phyloP scores from a whole-genome alignment of 2,888 invertebrate species.

The Scaptomyza flava region DNA sequence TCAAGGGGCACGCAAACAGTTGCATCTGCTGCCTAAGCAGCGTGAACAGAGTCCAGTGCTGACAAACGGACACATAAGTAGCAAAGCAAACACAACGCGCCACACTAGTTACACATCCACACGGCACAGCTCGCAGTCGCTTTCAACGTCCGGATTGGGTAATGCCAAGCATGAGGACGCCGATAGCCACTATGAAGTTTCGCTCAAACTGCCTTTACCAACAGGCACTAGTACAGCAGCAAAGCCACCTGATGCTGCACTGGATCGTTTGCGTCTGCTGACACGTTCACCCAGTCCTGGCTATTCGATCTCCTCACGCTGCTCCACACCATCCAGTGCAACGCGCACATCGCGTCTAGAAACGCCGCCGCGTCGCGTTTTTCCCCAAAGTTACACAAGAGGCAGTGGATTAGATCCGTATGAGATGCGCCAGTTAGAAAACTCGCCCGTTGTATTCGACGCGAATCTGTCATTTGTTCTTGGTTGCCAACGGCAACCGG shows the following conservation, averaged over 20 bases:
- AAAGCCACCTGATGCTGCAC: constrained; percentile 34
- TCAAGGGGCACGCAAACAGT: constrained; percentile 75
- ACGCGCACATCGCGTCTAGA: constrained; percentile 67
- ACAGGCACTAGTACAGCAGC: constrained; percentile 36
- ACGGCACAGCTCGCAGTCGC: constrained; percentile 56
- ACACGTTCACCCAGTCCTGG: constrained; percentile 87
- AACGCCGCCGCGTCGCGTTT: constrained; percentile 87
- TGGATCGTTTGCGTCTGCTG: constrained; percentile 67
- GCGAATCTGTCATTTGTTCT: constrained; percentile 92
- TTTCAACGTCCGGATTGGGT: constrained; percentile 59
- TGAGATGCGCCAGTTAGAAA: constrained; percentile 88
- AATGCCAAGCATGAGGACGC: constrained; percentile 37
- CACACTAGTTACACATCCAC: constrained; percentile 31
- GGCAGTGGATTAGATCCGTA: constrained; percentile 86
- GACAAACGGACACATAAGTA: constrained; percentile 50
- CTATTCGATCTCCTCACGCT: constrained; percentile 76
- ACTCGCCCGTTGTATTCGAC: constrained; percentile 92
- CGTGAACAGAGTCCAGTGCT: constrained; percentile 72
- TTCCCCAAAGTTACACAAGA: constrained; percentile 87
- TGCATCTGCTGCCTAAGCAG: constrained; percentile 72
- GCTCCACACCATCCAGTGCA: constrained; percentile 63
- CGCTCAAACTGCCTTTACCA: constrained; percentile 74
- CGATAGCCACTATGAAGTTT: constrained; percentile 65
- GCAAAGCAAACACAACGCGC: constrained; percentile 16
- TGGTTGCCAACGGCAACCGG: constrained; percentile 89